These are phyloP conservation scores for Cerastis leucographa DNA, from an alignment of 2,888 invertebrate species.

Conservation along the genomic window DNA sequence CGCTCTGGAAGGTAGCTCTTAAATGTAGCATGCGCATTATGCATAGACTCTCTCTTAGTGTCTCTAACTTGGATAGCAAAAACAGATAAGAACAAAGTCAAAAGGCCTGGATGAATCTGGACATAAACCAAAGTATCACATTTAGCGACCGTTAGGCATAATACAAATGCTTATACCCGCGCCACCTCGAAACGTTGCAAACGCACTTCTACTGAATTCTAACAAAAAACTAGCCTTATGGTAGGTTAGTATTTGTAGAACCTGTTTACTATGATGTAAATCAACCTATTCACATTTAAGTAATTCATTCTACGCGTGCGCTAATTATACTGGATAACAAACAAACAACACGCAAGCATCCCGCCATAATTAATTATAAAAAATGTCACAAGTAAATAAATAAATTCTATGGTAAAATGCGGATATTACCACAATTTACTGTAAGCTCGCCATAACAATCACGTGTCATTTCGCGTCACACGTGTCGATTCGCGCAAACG, in stretches of 20 bases:
- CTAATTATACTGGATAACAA: conserved; percentile 42
- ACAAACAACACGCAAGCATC: conserved; percentile 36
- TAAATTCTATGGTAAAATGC: conserved; percentile 28
- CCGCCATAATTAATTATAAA: conserved; percentile 12
- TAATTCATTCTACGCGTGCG: conserved; percentile 30
- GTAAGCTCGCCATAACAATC: conserved; percentile 29
- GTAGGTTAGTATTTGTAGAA: conserved; percentile 29
- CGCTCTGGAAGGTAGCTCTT: background rate
- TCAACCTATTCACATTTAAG: background rate
- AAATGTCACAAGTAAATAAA: conserved; percentile 32
- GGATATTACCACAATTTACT: conserved; percentile 51
- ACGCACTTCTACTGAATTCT: background rate
- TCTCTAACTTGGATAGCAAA: background rate
- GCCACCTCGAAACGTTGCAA: background rate
- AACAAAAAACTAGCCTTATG: background rate
- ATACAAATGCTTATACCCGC: background rate
- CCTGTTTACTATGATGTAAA: background rate
- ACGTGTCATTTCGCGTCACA: too few relatives aligned
- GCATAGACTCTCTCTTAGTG: background rate
- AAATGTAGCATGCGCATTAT: background rate
- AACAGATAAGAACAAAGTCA: background rate
- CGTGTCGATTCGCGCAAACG: conserved; percentile 48
- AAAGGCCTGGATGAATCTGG: background rate
- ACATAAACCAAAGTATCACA: background rate
- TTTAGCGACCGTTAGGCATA: background rate